Percentiles rank a stretch among this genome's conserved stretches.
Conservation (phyloP, 2,888 invertebrate genomes). For the Xylota sylvarum region DNA sequence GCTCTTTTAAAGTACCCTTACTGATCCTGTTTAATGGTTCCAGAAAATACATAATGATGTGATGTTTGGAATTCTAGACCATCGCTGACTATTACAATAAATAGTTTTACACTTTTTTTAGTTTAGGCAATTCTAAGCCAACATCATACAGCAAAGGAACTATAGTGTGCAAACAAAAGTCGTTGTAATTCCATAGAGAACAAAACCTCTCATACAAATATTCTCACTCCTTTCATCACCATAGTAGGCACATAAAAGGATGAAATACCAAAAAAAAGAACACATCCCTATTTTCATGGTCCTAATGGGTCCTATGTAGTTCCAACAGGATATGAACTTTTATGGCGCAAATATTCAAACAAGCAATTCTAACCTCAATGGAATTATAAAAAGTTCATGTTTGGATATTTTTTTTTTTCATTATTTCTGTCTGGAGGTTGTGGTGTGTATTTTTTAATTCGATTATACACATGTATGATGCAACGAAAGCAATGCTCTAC, state of each 20-base stretch:
- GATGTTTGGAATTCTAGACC: no score
- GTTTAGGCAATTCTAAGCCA: no score
- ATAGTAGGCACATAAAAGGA: neutral
- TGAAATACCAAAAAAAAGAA: neutral
- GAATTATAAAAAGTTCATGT: constrained; percentile 2
- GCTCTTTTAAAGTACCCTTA: no score
- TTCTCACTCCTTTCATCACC: neutral
- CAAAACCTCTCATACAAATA: neutral
- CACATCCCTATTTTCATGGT: neutral
- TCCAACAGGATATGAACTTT: neutral
- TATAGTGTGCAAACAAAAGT: no score
- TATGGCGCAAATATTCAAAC: constrained; percentile 9
- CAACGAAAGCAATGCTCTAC: neutral
- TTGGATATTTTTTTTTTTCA: neutral
- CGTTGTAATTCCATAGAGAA: neutral
- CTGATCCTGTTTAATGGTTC: no score
- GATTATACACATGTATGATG: neutral
- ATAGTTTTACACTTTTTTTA: no score
- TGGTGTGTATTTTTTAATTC: neutral
- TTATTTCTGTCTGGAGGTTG: neutral
- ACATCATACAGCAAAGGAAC: no score
- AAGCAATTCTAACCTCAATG: constrained; percentile 12
- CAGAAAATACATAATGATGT: no score
- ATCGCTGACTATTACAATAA: no score
- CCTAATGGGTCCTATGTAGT: neutral